phyloP scores from a whole-genome alignment of 1,140 invertebrate genomes.

The Spodoptera frugiperda region DNA sequence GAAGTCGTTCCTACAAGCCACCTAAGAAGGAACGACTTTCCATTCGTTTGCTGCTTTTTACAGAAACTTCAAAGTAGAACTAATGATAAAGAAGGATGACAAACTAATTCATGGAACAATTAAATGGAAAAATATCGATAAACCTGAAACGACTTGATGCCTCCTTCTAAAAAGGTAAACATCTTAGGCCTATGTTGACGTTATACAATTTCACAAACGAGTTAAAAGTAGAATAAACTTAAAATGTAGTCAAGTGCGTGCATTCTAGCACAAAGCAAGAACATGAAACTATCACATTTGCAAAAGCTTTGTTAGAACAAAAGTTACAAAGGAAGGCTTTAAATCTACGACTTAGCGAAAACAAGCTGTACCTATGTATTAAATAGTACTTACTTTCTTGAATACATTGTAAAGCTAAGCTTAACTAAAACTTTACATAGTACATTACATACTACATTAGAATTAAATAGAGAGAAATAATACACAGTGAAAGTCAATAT shows the following conservation, averaged over 20 bases:
- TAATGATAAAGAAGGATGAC: background rate
- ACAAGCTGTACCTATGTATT: background rate
- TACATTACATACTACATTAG: background rate
- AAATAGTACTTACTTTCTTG: background rate
- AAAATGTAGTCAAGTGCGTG: background rate
- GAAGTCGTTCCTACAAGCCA: background rate
- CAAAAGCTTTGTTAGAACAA: conserved; percentile 24
- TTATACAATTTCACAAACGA: too few species aligned
- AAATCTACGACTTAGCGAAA: background rate
- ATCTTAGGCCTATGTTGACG: too few species aligned
- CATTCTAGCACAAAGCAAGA: background rate
- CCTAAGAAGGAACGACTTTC: background rate
- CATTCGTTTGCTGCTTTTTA: background rate
- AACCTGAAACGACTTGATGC: too few species aligned
- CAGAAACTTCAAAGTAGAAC: background rate
- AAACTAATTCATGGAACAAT: background rate
- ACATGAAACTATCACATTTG: background rate
- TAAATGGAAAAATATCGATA: background rate
- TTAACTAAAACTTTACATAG: background rate
- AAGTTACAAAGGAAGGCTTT: conserved; percentile 13
- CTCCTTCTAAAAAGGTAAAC: too few species aligned
- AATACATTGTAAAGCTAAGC: background rate
- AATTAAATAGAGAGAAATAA: background rate
- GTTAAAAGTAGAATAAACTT: too few species aligned
- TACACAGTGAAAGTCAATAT: too few species aligned